Base-by-base conservation (phyloP, 2,113 vertebrate genomes). In the Xiphias gladius region DNA sequence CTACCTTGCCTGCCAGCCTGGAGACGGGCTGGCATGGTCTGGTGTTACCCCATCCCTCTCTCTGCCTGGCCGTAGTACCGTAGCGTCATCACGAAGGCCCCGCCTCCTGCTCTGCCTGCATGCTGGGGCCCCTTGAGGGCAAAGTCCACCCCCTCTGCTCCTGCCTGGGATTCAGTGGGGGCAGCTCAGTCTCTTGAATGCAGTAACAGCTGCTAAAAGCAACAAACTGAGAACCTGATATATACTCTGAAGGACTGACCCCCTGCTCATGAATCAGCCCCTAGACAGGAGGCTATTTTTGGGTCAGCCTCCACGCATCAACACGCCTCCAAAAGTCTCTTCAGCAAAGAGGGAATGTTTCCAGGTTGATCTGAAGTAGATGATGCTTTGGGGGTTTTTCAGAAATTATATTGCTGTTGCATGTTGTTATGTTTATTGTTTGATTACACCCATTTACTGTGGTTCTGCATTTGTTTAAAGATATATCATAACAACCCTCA, bases 121-220 rank as follows among this genome's bases (percentile, higher is more conserved):
- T 13, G 3, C 46, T 66, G 61, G 62, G 59, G 50, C 61, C n/a
- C 32, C 59, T 22, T 5, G n/a, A 59, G 81, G 62, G 73, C 68
- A 74, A 39, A 30, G 39, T 4, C 65, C 75, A 10, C 75, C 43
- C 30, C 64, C 37, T 59, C 4, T 10, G 4, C 82, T 82, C 58
- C 26, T 70, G 73, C 73, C 68, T 79, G 26, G 35, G 50, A 70
- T 81, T 66, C 58, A 68, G 59, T 24, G 41, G 80, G 61, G 79
- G 67, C 68, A 75, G 39, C 83, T 85, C 72, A 73, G 76, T 66
- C 74, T 74, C 84, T 86, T 94, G 84, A 94, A 92, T 83, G 88
- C 81, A 94, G 90, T 89, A 94, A 87, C 91, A 95, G 91, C 94
- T 94, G 92, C 87, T 94, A 86, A 89, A 88, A 88, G 85, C 88